Evolutionary conservation across 1,140 invertebrate species (phyloP).

Genomic region (Drosophila melanogaster): Release_6_plus_ISO1_MT NT_037436.4:8714501-8715000

Average conservation of each 20-base stretch:
- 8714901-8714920: too few species aligned
- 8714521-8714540: constrained; percentile 58
- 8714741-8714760: constrained; percentile 76
- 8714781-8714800: constrained; percentile 45
- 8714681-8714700: constrained; percentile 10
- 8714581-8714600: constrained; percentile 71
- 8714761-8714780: constrained; percentile 69
- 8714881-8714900: too few species aligned
- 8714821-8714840: constrained; percentile 1
- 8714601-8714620: constrained; percentile 79
- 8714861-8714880: too few species aligned
- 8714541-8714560: constrained; percentile 35
- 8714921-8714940: too few species aligned
- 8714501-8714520: constrained; percentile 30
- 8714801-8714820: constrained; percentile 20
- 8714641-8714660: constrained; percentile 50
- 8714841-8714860: neutral
- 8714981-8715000: neutral
- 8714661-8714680: constrained; percentile 19
- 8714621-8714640: constrained; percentile 78
- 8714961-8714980: neutral
- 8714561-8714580: constrained; percentile 31
- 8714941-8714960: neutral
- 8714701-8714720: constrained; percentile 36
- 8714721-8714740: constrained; percentile 67